Evolutionary conservation across 2,113 vertebrate species (phyloP).

Genomic region (Ascaphus truei): DNA sequence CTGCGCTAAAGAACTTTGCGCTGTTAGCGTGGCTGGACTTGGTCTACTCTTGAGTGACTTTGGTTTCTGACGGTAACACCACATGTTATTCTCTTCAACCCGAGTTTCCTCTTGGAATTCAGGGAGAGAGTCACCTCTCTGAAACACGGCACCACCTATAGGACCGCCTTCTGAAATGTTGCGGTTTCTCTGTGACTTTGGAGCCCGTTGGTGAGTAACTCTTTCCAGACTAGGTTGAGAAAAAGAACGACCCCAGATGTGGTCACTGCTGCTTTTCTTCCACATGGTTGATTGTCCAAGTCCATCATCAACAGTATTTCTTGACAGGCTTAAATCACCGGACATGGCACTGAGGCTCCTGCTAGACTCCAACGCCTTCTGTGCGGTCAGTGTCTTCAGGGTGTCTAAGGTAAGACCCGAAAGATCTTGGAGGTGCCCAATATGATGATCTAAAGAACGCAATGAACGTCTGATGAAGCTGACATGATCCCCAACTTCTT

Average conservation of each 20-base stretch:
- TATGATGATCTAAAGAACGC: conserved; percentile 74
- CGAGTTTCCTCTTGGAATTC: conserved; percentile 41
- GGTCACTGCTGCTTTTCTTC: conserved; percentile 59
- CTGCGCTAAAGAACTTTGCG: neutral
- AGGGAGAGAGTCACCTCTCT: conserved; percentile 42
- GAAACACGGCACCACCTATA: conserved; percentile 45
- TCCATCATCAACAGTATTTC: conserved; percentile 59
- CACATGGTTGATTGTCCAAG: conserved; percentile 58
- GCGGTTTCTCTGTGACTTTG: neutral
- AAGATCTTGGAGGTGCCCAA: conserved; percentile 78
- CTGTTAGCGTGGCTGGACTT: neutral
- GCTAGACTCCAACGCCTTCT: conserved; percentile 71
- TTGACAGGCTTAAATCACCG: conserved; percentile 71
- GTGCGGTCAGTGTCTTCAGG: conserved; percentile 70
- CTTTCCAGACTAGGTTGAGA: conserved; percentile 39
- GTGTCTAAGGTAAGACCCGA: conserved; percentile 75
- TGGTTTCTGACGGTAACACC: neutral
- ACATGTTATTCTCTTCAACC: neutral
- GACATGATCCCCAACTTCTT: conserved; percentile 72
- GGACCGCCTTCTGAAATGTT: conserved; percentile 55
- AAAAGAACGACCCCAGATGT: conserved; percentile 54
- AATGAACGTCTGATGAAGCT: conserved; percentile 73
- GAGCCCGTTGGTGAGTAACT: neutral
- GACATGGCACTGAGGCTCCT: conserved; percentile 76
- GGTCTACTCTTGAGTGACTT: neutral